Evolutionary conservation across 1,140 invertebrate species (phyloP).

Genomic region (Yoshiicerus persimilis): DNA sequence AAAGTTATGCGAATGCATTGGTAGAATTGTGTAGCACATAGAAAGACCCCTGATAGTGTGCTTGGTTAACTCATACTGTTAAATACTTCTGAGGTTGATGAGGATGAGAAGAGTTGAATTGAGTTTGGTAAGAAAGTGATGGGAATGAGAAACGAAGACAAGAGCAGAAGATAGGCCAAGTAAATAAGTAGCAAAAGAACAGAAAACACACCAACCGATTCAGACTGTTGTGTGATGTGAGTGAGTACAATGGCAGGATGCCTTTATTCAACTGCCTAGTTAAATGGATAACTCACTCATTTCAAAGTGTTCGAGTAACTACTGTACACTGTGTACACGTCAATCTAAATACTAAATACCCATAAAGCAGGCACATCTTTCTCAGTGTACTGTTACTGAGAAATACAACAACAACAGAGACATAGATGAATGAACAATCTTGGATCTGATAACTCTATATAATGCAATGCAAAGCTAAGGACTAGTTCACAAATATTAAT

Average conservation of each 20-base stretch:
- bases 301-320: neutral
- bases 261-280: neutral
- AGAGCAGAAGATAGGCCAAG: conserved; percentile 2
- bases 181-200: neutral
- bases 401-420: neutral
- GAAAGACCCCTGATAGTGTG: neutral
- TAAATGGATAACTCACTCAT: neutral
- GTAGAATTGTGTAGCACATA: neutral
- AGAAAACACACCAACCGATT: neutral
- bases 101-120: conserved; percentile 16
- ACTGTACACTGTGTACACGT: neutral
- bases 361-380: neutral
- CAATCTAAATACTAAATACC: neutral
- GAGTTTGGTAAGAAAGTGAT: conserved; percentile 22
- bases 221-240: neutral
- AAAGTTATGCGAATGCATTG: neutral
- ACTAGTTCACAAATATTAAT: conserved; percentile 23
- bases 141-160: conserved; percentile 16
- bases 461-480: neutral
- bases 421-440: neutral
- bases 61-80: neutral
- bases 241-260: neutral
- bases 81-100: neutral
- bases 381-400: neutral
- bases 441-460: neutral